Evolutionary conservation across 2,797 vertebrate species (phyloP).

Genomic region (Eospalax fontanierii): DNA sequence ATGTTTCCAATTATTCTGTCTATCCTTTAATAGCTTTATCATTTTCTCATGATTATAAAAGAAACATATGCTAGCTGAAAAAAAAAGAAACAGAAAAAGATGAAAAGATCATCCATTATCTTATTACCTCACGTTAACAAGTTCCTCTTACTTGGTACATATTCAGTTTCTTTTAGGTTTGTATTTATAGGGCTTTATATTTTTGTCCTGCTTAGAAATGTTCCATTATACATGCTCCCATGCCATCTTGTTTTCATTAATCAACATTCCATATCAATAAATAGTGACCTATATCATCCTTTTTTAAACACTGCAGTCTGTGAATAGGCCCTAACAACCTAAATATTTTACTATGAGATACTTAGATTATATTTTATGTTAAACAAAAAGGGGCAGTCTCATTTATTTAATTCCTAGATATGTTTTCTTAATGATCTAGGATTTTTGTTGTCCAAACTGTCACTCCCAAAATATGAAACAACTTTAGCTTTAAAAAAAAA

Average conservation of each 20-base stretch:
- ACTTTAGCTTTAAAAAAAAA: background rate
- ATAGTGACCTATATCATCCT: background rate
- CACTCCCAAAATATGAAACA: background rate
- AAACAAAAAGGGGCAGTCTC: background rate
- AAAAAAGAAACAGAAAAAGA: background rate
- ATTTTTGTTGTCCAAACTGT: slow-evolving; percentile 18
- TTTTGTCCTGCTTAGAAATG: slow-evolving; percentile 18
- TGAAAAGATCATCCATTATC: slow-evolving; percentile 29
- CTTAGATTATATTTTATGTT: slow-evolving; percentile 14
- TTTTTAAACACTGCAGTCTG: slow-evolving; percentile 45
- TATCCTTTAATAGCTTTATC: slow-evolving; percentile 46
- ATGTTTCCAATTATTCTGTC: slow-evolving; percentile 34
- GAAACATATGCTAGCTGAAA: background rate
- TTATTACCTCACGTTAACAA: slow-evolving; percentile 41
- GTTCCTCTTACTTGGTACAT: slow-evolving; percentile 2
- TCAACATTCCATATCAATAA: slow-evolving; percentile 2
- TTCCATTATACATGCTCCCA: background rate
- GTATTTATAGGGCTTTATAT: background rate
- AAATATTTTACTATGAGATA: slow-evolving; percentile 41
- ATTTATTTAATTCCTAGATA: slow-evolving; percentile 52
- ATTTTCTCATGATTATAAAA: slow-evolving; percentile 49
- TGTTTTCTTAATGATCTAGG: slow-evolving; percentile 27
- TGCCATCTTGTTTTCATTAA: background rate
- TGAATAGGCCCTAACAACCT: background rate
- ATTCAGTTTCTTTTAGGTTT: slow-evolving; percentile 14